Evolutionary conservation across 2,888 invertebrate species (phyloP).

Genomic region (Piscicola geometra): DNA sequence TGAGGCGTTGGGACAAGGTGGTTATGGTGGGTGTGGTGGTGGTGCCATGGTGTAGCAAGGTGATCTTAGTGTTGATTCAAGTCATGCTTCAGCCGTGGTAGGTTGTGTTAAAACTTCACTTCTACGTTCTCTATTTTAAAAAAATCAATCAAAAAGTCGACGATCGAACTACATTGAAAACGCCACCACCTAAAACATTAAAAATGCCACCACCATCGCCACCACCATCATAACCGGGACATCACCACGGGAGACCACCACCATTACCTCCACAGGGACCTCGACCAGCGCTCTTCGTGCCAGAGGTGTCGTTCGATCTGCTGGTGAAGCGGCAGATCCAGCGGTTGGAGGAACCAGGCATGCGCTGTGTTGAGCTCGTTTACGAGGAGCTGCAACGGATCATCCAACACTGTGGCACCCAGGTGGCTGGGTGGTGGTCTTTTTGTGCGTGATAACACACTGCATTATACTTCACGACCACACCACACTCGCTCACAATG

Average conservation of each 20-base stretch:
- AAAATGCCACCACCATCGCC: too few relatives aligned
- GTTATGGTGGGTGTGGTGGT: too few relatives aligned
- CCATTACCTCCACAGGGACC: slow-evolving; percentile 55
- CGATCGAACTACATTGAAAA: not conserved
- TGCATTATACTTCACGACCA: too few relatives aligned
- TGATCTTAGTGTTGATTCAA: too few relatives aligned
- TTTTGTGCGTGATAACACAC: too few relatives aligned
- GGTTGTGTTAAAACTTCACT: too few relatives aligned
- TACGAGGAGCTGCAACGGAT: slow-evolving; percentile 97
- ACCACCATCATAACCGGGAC: too few relatives aligned
- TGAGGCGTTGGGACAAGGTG: too few relatives aligned
- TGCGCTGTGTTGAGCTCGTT: slow-evolving; percentile 86
- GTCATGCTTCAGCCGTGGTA: too few relatives aligned
- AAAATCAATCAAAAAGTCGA: slow-evolving; percentile 1
- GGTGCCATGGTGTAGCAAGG: too few relatives aligned
- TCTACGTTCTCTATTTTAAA: not conserved
- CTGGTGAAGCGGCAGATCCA: slow-evolving; percentile 95
- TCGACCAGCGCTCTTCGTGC: slow-evolving; percentile 61
- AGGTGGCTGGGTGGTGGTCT: slow-evolving; percentile 55
- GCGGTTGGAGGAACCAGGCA: slow-evolving; percentile 88
- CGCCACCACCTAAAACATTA: not conserved
- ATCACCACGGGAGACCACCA: not conserved
- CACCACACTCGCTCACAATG: too few relatives aligned
- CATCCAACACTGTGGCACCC: slow-evolving; percentile 94
- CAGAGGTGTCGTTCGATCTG: slow-evolving; percentile 87